A percentile compares a stretch with the other conserved stretches of the same genome.
Evolutionary conservation across 2,888 invertebrate genomes (phyloP).

Genomic region (Drosophila nigritarsus): DNA sequence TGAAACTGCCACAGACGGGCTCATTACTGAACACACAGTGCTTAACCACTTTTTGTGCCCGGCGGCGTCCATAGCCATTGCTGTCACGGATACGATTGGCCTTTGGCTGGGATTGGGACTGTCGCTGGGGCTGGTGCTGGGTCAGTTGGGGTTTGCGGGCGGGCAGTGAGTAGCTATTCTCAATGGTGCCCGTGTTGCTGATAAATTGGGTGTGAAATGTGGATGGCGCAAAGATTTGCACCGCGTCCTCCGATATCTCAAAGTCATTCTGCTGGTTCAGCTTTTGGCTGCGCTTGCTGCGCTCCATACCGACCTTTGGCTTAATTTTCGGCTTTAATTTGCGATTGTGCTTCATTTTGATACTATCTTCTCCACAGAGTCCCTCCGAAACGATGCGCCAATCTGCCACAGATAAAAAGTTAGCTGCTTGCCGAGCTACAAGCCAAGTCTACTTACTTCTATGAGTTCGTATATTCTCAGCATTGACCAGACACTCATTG

Average conservation of each 20-base stretch:
- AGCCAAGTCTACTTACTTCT: slow-evolving; percentile 53
- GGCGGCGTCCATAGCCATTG: slow-evolving; percentile 1
- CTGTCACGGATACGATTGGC: slow-evolving; percentile 7
- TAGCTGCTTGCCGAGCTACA: not conserved
- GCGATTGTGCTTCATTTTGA: slow-evolving; percentile 64
- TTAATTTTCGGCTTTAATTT: slow-evolving; percentile 52
- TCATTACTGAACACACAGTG: slow-evolving; percentile 68
- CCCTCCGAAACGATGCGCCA: slow-evolving; percentile 76
- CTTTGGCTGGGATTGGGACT: not conserved
- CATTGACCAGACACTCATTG: slow-evolving; percentile 78
- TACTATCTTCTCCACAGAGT: slow-evolving; percentile 78
- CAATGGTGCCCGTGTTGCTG: slow-evolving; percentile 61
- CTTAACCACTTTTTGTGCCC: slow-evolving; percentile 2
- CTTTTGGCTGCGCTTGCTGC: slow-evolving; percentile 59
- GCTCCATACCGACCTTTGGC: slow-evolving; percentile 51
- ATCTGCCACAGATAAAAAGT: slow-evolving; percentile 43
- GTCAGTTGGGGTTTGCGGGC: slow-evolving; percentile 50
- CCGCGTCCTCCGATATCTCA: slow-evolving; percentile 59
- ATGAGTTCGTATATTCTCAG: slow-evolving; percentile 73
- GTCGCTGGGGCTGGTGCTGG: not conserved
- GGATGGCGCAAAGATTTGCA: slow-evolving; percentile 71
- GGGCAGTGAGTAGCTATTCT: slow-evolving; percentile 66
- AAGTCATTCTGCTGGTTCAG: slow-evolving; percentile 51
- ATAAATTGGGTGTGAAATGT: slow-evolving; percentile 71
- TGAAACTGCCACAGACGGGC: slow-evolving; percentile 69